Conservation (phyloP, 2,797 vertebrate genomes). For the Pachyuromys duprasi region DNA sequence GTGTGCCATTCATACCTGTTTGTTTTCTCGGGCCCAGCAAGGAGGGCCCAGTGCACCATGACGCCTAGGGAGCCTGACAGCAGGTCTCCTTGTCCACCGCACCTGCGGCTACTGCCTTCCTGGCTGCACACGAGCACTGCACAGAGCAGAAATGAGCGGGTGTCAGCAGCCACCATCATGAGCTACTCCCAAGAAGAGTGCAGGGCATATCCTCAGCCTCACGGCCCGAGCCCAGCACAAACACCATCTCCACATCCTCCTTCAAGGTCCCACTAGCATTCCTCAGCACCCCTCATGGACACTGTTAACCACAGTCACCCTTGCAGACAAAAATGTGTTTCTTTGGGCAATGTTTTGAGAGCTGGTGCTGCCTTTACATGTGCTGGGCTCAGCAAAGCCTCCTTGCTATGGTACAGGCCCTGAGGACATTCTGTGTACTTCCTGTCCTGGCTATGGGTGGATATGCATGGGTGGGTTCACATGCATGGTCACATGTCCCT, state of each 20-base stretch:
- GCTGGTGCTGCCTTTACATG: too few species aligned
- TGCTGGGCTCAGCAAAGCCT: neutral
- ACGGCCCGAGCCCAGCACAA: neutral
- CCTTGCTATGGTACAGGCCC: neutral
- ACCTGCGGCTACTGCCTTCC: conserved; percentile 95
- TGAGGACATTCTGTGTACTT: neutral
- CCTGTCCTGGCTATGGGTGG: neutral
- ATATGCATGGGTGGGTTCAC: too few species aligned
- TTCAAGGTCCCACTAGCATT: too few species aligned
- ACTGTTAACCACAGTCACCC: neutral
- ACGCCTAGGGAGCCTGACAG: conserved; percentile 96
- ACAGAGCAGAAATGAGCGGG: neutral
- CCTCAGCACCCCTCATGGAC: fast-evolving
- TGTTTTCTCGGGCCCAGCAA: conserved; percentile 89
- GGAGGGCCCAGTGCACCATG: conserved; percentile 95
- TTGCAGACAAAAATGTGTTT: neutral
- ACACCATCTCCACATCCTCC: too few species aligned
- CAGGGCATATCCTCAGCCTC: neutral
- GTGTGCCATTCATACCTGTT: conserved; percentile 88
- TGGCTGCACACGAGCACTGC: conserved; percentile 93
- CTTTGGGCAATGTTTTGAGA: neutral
- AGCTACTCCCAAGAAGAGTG: neutral
- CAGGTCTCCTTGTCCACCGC: conserved; percentile 98
- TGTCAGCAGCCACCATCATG: neutral
- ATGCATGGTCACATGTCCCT: too few species aligned